Base-by-base conservation (phyloP, 2,113 vertebrate genomes). In the Hippopotamus amphibius region DNA sequence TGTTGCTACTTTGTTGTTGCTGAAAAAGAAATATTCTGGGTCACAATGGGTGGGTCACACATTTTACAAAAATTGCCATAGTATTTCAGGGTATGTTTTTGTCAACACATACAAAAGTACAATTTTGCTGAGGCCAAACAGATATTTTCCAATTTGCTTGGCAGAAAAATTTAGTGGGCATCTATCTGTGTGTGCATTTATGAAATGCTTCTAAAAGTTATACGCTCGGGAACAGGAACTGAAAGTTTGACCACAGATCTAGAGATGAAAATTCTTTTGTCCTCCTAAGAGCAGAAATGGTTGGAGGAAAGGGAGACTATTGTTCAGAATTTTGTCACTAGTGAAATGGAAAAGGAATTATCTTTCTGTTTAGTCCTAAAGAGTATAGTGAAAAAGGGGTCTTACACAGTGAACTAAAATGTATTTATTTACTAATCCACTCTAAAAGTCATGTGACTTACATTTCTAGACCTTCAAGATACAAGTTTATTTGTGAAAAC, bases 41-140 rank as follows among this genome's bases (percentile, higher is more conserved):
- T 90, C 53, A 95, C 65, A 89, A 83, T 33, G 28, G 79, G 17
- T 95, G 37, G 24, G 37, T 93, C 77, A 84, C 12, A 55, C 24
- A 89, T 89, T 95, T 94, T 83, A 43, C 57, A 95, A 95, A 93
- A 82, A 55, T 91, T 90, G 87, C 50, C 26, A 66, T 66, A 84
- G 3, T 84, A 95, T 89, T 90, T 57, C 7, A 17, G 86, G 33
- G 9, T 89, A 24, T 80, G 28, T 79, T 95, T 95, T 81, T 68
- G 9, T 92, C 63, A 87, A 92, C 46, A 79, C 37, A 69, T 82
- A 76, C 0, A 48, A 88, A 86, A 96, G 30, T 65, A 33, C 6
- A 65, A 1, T 88, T 89, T 95, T 96, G 26, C 80, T 76, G 50
- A 95, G 24, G n/a, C 22, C 87, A 87, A 81, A 80, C 77, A 89